Percentiles rank a stretch among this genome's conserved stretches.
These are phyloP conservation scores for Guaruba guarouba DNA, from an alignment of 2,113 vertebrate species.

Conservation along the genomic window DNA sequence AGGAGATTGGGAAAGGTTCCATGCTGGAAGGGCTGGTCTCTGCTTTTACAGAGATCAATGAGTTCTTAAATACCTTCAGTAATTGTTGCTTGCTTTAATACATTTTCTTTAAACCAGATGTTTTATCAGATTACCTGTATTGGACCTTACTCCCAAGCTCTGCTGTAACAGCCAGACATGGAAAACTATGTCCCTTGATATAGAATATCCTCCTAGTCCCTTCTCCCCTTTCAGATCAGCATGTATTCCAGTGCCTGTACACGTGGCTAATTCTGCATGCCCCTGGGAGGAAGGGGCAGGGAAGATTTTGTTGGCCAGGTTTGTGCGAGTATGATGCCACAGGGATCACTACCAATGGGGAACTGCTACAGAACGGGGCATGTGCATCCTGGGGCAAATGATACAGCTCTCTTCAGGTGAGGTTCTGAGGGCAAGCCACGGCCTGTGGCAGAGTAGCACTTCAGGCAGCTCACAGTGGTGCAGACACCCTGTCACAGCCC, in stretches of 20 bases:
- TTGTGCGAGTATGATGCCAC: not conserved
- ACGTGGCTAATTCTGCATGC: not conserved
- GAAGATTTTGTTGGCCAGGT: not conserved
- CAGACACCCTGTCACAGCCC: accelerated
- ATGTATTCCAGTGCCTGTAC: not conserved
- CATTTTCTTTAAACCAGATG: not conserved
- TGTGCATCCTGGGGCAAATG: not conserved
- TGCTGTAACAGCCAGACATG: not conserved
- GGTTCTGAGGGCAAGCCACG: not conserved
- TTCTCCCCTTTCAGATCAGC: not conserved
- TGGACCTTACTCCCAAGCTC: not conserved
- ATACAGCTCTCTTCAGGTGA: not conserved
- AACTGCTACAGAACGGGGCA: not conserved
- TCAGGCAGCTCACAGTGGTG: not conserved
- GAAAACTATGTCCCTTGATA: not conserved
- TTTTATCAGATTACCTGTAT: not conserved
- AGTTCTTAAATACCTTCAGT: not conserved
- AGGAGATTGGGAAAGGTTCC: not conserved
- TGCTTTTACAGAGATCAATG: not conserved
- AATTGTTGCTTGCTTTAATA: not conserved
- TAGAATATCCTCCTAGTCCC: not conserved
- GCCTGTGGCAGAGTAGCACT: accelerated
- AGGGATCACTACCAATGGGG: not conserved
- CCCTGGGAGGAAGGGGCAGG: not conserved
- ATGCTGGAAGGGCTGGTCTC: not conserved